Percentiles rank a stretch among this genome's conserved stretches.
Conservation (phyloP, 2,797 vertebrate genomes). For the Pantherophis vulpinus region DNA sequence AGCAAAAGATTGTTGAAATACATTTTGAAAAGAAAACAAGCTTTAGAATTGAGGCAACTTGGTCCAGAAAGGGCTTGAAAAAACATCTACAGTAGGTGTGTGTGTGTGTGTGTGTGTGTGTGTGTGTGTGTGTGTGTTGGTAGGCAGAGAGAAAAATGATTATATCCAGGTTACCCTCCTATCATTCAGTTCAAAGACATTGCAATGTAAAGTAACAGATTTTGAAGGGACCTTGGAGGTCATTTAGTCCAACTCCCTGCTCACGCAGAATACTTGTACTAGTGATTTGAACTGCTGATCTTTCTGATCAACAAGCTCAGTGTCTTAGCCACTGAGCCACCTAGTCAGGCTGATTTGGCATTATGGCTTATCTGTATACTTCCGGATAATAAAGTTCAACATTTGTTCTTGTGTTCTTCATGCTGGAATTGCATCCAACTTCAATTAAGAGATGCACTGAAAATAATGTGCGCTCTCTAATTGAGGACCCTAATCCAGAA, state of each 20-base stretch:
- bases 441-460: slow-evolving; percentile 11
- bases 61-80: slow-evolving; percentile 36
- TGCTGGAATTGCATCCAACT: slow-evolving; percentile 14
- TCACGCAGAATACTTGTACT: too few relatives aligned
- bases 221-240: too few relatives aligned
- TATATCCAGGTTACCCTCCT: slow-evolving; percentile 35
- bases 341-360: background rate
- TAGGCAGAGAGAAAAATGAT: background rate
- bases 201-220: slow-evolving; percentile 29
- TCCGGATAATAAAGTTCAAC: slow-evolving; percentile 17
- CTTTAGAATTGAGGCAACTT: background rate
- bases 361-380: slow-evolving; percentile 35
- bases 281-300: too few relatives aligned
- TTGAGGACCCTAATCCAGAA: background rate
- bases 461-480: slow-evolving; percentile 27
- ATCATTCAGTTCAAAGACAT: slow-evolving; percentile 56
- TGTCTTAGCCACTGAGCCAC: too few relatives aligned
- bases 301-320: too few relatives aligned
- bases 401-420: slow-evolving; percentile 39
- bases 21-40: slow-evolving; percentile 52
- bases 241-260: too few relatives aligned
- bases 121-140: background rate
- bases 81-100: background rate
- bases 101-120: too few relatives aligned
- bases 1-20: slow-evolving; percentile 44